Evolutionary conservation across 2,888 invertebrate genomes (phyloP).

Genomic region (Peribatodes rhomboidaria): DNA sequence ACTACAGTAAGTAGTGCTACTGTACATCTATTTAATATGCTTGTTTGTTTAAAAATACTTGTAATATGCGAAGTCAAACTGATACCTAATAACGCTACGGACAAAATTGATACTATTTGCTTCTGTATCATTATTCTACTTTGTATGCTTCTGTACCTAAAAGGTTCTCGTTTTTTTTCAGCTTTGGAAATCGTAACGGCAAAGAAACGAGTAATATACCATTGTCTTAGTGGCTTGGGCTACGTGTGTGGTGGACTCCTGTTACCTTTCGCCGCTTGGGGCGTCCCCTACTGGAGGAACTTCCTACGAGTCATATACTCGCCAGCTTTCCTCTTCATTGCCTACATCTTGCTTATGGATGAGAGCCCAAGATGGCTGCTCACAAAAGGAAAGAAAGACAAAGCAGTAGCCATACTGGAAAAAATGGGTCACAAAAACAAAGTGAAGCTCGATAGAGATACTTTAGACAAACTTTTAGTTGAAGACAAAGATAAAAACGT

Average conservation of each 20-base stretch:
- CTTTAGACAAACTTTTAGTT: conserved; percentile 55
- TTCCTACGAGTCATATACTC: conserved; percentile 89
- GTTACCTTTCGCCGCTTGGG: conserved; percentile 64
- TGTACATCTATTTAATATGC: no score
- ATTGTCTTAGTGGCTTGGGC: conserved; percentile 61
- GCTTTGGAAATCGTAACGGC: conserved; percentile 60
- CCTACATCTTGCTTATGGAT: conserved; percentile 89
- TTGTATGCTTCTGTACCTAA: no score
- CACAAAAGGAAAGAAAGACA: conserved; percentile 88
- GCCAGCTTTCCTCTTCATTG: conserved; percentile 89
- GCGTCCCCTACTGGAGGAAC: conserved; percentile 89
- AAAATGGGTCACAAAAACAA: conserved; percentile 85
- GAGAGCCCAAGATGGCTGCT: conserved; percentile 94
- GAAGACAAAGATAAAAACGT: conserved; percentile 58
- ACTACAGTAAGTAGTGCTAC: no score
- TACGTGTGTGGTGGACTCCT: conserved; percentile 61
- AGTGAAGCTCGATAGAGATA: conserved; percentile 61
- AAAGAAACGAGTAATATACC: conserved; percentile 66
- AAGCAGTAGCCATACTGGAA: conserved; percentile 88
- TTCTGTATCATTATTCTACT: no score
- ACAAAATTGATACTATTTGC: no score
- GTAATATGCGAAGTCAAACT: no score
- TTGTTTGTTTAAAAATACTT: no score
- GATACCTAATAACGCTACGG: no score
- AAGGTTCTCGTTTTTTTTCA: neutral